Conservation (phyloP, 2,888 invertebrate genomes). For the Mythimna pallens region DNA sequence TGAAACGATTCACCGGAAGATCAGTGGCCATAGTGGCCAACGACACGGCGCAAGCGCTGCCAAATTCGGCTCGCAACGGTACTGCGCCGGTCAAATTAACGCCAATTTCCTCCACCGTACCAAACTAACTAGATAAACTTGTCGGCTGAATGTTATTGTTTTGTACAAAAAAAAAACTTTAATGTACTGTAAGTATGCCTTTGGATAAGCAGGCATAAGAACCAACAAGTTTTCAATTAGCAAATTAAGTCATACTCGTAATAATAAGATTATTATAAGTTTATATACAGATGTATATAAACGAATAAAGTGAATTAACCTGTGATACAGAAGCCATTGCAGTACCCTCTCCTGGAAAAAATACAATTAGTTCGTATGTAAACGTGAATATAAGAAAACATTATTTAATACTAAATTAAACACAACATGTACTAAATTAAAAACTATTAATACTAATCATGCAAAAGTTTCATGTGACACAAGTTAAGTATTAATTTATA, state of each 20-base stretch:
- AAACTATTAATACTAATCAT: conserved; percentile 1
- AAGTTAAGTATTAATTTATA: conserved; percentile 22
- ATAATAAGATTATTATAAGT: too few species aligned
- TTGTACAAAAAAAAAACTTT: conserved; percentile 26
- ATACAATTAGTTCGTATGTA: too few species aligned
- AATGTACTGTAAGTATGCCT: neutral
- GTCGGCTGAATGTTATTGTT: conserved; percentile 38
- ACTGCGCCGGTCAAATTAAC: conserved; percentile 81
- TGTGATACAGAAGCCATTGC: too few species aligned
- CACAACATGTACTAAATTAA: too few species aligned
- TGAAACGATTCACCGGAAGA: conserved; percentile 82
- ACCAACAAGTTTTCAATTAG: neutral
- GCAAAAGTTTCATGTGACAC: conserved; percentile 20
- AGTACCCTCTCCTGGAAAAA: too few species aligned
- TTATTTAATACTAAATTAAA: too few species aligned
- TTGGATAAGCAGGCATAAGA: neutral
- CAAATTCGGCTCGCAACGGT: conserved; percentile 87
- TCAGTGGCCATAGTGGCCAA: conserved; percentile 79
- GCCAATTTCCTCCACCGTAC: conserved; percentile 69
- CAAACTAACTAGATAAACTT: conserved; percentile 57
- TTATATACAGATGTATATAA: too few species aligned
- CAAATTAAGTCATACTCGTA: neutral
- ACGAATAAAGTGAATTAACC: too few species aligned
- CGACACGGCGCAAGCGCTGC: conserved; percentile 61
- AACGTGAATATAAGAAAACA: too few species aligned